A percentile compares a stretch with the other conserved stretches of the same genome.
Evolutionary conservation across 2,113 vertebrate species (phyloP).

Genomic region (Heterotis niloticus): DNA sequence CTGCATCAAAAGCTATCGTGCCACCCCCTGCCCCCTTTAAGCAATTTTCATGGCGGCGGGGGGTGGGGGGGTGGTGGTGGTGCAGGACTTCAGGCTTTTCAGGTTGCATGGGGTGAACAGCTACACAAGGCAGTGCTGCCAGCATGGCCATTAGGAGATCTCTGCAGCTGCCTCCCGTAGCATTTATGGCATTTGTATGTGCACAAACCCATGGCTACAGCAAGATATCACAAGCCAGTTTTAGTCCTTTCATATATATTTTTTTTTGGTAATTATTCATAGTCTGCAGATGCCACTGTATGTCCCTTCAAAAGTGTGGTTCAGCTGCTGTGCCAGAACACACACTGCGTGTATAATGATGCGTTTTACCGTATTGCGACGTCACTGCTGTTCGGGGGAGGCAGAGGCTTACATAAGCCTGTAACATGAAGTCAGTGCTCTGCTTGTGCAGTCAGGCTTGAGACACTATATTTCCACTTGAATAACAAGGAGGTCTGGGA

Average conservation of each 20-base stretch:
- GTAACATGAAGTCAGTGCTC: slow-evolving; percentile 9
- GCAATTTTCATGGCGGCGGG: no score
- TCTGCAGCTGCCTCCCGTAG: not conserved
- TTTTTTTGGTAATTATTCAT: slow-evolving; percentile 6
- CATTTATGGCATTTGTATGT: not conserved
- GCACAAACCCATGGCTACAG: slow-evolving; percentile 12
- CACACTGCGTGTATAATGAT: not conserved
- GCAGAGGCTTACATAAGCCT: slow-evolving; percentile 8
- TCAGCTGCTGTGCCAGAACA: not conserved
- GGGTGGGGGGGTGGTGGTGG: not conserved
- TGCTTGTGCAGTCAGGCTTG: not conserved
- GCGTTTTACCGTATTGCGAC: not conserved
- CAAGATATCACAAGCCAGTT: no score
- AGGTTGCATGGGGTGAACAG: not conserved
- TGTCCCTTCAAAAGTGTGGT: not conserved
- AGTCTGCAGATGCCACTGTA: not conserved
- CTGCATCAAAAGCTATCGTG: not conserved
- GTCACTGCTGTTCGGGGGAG: not conserved
- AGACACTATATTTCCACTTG: not conserved
- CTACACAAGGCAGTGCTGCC: not conserved
- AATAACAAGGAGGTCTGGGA: not conserved
- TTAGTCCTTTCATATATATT: not conserved
- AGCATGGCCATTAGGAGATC: not conserved
- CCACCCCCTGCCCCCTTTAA: not conserved
- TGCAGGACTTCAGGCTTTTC: slow-evolving; percentile 12